Evolutionary conservation across 2,888 invertebrate species (phyloP).

Genomic region (Plutella xylostella): DNA sequence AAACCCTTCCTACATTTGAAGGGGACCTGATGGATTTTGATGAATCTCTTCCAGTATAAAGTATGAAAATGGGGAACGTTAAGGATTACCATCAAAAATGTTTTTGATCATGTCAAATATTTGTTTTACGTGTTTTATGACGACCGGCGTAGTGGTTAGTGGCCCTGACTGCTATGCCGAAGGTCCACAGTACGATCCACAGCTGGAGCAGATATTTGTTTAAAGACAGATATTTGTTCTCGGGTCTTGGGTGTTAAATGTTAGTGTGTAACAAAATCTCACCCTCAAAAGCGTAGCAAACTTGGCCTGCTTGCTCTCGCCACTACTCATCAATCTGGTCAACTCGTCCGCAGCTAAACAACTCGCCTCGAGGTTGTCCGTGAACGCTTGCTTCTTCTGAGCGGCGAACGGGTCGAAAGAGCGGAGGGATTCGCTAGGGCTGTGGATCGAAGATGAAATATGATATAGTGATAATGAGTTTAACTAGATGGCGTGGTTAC

Average conservation of each 20-base stretch:
- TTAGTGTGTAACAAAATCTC: neutral
- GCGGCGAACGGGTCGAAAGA: slow-evolving; percentile 82
- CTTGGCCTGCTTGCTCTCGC: slow-evolving; percentile 52
- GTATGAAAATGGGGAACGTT: neutral
- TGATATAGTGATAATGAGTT: neutral
- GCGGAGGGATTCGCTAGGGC: slow-evolving; percentile 71
- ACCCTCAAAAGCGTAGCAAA: slow-evolving; percentile 72
- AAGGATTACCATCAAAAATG: neutral
- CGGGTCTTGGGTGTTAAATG: too few species aligned
- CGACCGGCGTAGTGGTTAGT: too few species aligned
- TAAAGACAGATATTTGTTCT: too few species aligned
- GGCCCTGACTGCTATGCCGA: too few species aligned
- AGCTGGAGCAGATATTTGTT: too few species aligned
- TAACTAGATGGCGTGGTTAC: neutral
- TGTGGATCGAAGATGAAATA: too few species aligned
- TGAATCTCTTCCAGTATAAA: neutral
- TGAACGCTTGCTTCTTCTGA: slow-evolving; percentile 77
- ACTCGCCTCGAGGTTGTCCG: slow-evolving; percentile 60
- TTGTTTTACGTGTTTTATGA: too few species aligned
- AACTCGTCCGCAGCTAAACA: slow-evolving; percentile 55
- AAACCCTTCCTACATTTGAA: neutral
- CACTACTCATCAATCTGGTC: slow-evolving; percentile 33
- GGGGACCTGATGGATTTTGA: neutral
- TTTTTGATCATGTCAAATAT: neutral
- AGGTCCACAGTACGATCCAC: too few species aligned